phyloP scores from a whole-genome alignment of 1,140 invertebrate genomes.

The Bacillus rossius region DNA sequence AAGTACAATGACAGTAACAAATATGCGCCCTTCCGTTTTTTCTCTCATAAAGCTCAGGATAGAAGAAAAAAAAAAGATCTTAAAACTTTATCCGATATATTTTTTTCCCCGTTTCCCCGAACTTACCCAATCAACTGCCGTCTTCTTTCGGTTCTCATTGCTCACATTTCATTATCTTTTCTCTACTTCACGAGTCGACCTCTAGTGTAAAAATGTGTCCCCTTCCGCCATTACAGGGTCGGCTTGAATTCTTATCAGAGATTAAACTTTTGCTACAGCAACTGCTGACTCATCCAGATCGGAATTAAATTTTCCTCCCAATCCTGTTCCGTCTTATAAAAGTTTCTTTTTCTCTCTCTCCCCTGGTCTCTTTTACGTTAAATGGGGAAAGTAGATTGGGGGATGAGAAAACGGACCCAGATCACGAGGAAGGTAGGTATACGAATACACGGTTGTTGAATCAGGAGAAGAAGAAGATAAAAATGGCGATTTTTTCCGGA shows the following conservation, averaged over 20 bases:
- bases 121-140: background rate
- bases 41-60: too few species aligned
- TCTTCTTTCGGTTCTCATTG: background rate
- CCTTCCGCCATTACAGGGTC: slow-evolving; percentile 38
- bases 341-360: slow-evolving; percentile 4
- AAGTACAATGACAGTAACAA: too few species aligned
- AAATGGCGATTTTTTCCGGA: too few species aligned
- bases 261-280: slow-evolving; percentile 45
- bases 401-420: slow-evolving; percentile 1
- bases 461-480: slow-evolving; percentile 4
- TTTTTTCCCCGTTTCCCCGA: background rate
- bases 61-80: too few species aligned
- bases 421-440: slow-evolving; percentile 6
- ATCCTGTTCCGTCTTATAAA: slow-evolving; percentile 5
- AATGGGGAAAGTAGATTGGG: slow-evolving; percentile 6
- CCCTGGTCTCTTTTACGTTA: slow-evolving; percentile 4
- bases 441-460: slow-evolving; percentile 12
- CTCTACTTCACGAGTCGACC: too few species aligned
- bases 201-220: background rate
- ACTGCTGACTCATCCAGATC: slow-evolving; percentile 52
- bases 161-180: background rate
- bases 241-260: slow-evolving; percentile 50
- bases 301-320: slow-evolving; percentile 52
- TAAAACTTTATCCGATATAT: too few species aligned
- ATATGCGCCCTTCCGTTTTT: too few species aligned